These are phyloP conservation scores for Tetramorium bicarinatum DNA, from an alignment of 2,888 invertebrate genomes.

Conservation along the genomic window DNA sequence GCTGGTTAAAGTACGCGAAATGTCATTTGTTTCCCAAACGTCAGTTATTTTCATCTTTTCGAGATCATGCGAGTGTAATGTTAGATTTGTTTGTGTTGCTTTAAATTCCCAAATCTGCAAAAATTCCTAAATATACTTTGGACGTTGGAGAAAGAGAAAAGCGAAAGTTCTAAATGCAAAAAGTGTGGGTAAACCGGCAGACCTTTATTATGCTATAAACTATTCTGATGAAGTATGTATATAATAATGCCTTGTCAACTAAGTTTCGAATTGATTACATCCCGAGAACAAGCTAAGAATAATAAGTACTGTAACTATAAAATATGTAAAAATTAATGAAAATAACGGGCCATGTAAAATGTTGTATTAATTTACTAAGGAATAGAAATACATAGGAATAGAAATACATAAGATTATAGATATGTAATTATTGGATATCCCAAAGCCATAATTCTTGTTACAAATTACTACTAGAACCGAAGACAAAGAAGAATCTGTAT, in stretches of 20 bases:
- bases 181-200: too few relatives aligned
- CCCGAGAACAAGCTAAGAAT: not conserved
- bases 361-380: too few relatives aligned
- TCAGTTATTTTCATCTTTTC: not conserved
- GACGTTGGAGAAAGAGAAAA: too few relatives aligned
- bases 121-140: too few relatives aligned
- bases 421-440: not conserved
- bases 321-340: not conserved
- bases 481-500: not conserved
- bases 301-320: not conserved
- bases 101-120: too few relatives aligned
- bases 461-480: not conserved
- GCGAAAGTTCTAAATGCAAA: too few relatives aligned
- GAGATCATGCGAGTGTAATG: not conserved
- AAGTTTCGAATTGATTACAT: not conserved
- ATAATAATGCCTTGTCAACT: not conserved
- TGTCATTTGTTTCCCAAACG: not conserved
- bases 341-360: too few relatives aligned
- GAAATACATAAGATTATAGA: not conserved
- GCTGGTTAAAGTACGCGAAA: not conserved
- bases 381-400: too few relatives aligned
- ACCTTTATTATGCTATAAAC: not conserved
- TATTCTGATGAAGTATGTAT: not conserved
- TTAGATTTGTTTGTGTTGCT: too few relatives aligned
- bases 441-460: conserved; percentile 1